phyloP scores from a whole-genome alignment of 2,797 vertebrate genomes.

The Mus minutoides region DNA sequence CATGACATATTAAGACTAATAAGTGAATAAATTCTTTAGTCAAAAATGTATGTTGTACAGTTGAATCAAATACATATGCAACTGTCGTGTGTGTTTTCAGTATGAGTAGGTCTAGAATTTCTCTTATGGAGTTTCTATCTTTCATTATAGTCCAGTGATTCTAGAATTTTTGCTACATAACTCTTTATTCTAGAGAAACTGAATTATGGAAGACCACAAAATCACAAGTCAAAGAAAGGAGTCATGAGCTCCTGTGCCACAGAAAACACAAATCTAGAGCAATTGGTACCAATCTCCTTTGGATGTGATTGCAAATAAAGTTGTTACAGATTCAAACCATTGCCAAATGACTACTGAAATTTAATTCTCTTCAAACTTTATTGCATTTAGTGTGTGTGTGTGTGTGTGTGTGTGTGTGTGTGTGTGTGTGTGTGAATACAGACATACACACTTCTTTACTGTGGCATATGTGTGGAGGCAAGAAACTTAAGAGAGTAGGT shows the following conservation, averaged over 20 bases:
- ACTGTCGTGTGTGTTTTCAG: neutral
- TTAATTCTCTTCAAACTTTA: neutral
- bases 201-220: neutral
- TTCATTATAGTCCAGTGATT: neutral
- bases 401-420: neutral
- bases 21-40: neutral
- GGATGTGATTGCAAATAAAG: neutral
- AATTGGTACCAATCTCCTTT: neutral
- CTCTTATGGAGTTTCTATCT: neutral
- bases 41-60: neutral
- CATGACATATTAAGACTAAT: neutral
- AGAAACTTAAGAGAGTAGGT: neutral
- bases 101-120: neutral
- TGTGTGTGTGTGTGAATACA: too few relatives aligned
- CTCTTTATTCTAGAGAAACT: neutral
- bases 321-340: neutral
- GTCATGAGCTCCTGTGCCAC: neutral
- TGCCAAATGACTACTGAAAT: neutral
- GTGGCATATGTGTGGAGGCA: neutral
- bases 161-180: constrained; percentile 6
- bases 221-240: neutral
- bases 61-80: neutral
- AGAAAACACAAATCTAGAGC: neutral
- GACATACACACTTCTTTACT: neutral
- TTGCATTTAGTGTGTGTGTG: neutral